Evolutionary conservation across 2,113 vertebrate species (phyloP), one percentile per base, ranked within the genome.

Genomic region (Cephalopterus ornatus): DNA sequence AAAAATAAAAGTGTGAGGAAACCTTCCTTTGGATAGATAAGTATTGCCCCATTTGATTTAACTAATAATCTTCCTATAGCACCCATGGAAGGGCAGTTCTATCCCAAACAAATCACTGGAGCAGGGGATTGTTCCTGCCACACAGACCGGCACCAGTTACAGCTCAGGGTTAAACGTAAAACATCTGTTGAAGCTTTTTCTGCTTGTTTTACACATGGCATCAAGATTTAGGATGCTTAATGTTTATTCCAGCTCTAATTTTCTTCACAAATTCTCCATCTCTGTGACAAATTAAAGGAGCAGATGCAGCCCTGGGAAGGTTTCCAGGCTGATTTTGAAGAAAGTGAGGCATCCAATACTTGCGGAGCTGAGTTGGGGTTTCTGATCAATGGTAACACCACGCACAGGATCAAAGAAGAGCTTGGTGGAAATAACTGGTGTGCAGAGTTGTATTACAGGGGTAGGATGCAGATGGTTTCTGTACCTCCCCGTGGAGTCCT

Each of bases 311-410:
- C 46, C 77, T 63, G 84, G 91, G 92, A 95, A 93, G 3, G 17
- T 65, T 95, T 95, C 89, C 96, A 97, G 53, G 11, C 11, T 62
- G 86, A 35, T 91, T 94, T 77, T 93, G 93, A 85, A 85, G 78
- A 73, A 93, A 87, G 80, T 28, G 53, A 91, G 66, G 26, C 32
- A 74, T 83, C 67, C 79, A 91, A 28, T 72, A 15, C 17, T 85
- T 82, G 50, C 66, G 66, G 61, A 77, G 72, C 68, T 72, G 78
- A 91, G 63, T 17, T 78, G 76, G 56, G 39, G 7, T 55, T 88
- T 83, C 79, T 92, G 95, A 85, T 94, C 94, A 78, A n/a, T 74
- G 83, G 39, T 23, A 90, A 65, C 33, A n/a, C 33, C 67, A 70
- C 73, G 33, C 21, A 26, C 4, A 73, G 46, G 58, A 91, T 82